These are phyloP conservation scores for Volucella inanis DNA, from an alignment of 2,888 invertebrate genomes.

Conservation along the genomic window DNA sequence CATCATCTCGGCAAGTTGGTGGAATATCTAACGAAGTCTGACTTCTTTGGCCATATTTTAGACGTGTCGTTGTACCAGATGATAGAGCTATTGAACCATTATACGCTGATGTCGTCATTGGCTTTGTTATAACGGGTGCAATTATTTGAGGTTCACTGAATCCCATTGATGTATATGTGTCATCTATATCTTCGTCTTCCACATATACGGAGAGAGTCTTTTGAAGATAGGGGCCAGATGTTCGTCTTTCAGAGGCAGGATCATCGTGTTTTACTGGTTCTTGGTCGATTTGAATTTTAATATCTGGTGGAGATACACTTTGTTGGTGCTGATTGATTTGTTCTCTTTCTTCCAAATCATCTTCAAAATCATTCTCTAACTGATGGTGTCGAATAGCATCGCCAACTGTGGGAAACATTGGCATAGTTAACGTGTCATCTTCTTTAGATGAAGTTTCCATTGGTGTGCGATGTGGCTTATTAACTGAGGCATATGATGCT, in stretches of 20 bases:
- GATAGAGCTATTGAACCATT: conserved; percentile 14
- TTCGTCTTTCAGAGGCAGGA: conserved; percentile 83
- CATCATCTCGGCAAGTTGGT: conserved; percentile 89
- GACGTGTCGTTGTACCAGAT: conserved; percentile 77
- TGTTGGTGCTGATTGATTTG: not conserved
- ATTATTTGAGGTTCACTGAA: conserved; percentile 54
- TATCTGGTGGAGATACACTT: conserved; percentile 42
- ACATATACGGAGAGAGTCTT: conserved; percentile 77
- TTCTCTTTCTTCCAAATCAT: conserved; percentile 23
- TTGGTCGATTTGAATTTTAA: conserved; percentile 59
- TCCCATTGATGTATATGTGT: conserved; percentile 47
- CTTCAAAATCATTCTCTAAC: conserved; percentile 65
- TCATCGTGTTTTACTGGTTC: conserved; percentile 73
- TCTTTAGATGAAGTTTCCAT: conserved; percentile 30
- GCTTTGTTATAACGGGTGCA: conserved; percentile 13
- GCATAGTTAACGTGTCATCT: conserved; percentile 74
- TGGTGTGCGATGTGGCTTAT: conserved; percentile 53
- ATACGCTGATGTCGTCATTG: conserved; percentile 5
- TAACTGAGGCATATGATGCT: conserved; percentile 71
- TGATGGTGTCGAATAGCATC: conserved; percentile 75
- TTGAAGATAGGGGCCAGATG: conserved; percentile 77
- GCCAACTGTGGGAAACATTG: conserved; percentile 77
- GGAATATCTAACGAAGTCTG: conserved; percentile 93
- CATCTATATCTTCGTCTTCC: conserved; percentile 75
- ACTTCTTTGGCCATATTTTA: conserved; percentile 81